These are phyloP conservation scores for Cariama cristata DNA, from an alignment of 2,113 vertebrate species.

Conservation along the genomic window DNA sequence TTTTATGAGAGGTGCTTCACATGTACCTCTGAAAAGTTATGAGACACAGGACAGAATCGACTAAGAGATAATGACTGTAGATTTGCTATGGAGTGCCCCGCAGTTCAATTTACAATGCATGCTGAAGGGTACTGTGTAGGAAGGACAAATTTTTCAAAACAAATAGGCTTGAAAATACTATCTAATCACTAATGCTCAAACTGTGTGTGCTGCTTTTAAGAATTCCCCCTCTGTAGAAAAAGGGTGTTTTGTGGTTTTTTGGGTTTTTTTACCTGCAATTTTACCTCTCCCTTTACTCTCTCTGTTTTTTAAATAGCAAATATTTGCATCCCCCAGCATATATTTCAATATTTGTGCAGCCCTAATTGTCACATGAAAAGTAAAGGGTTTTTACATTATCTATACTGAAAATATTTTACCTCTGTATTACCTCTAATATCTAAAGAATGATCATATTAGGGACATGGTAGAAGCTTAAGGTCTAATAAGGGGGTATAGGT, in stretches of 20 bases:
- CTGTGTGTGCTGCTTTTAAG: neutral
- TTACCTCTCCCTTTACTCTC: neutral
- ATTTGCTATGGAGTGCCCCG: slow-evolving; percentile 26
- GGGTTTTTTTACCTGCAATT: neutral
- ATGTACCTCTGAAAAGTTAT: slow-evolving; percentile 55
- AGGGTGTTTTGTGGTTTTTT: neutral
- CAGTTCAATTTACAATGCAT: slow-evolving; percentile 69
- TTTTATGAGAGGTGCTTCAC: slow-evolving; percentile 50
- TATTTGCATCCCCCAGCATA: neutral
- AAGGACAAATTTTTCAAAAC: slow-evolving; percentile 61
- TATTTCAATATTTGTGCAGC: neutral
- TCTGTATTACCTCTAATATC: neutral
- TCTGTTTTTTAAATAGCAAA: neutral
- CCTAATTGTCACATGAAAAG: slow-evolving; percentile 19
- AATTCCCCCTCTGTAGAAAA: neutral
- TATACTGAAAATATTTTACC: neutral
- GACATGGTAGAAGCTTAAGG: neutral
- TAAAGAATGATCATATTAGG: neutral
- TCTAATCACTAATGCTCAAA: slow-evolving; percentile 48
- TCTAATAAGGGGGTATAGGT: neutral
- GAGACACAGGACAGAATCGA: slow-evolving; percentile 53
- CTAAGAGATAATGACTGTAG: slow-evolving; percentile 58
- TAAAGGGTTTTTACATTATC: neutral
- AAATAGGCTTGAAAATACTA: slow-evolving; percentile 44
- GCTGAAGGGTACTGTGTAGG: slow-evolving; percentile 45